Conservation (phyloP, 2,888 invertebrate genomes). For the Craniophora ligustri region DNA sequence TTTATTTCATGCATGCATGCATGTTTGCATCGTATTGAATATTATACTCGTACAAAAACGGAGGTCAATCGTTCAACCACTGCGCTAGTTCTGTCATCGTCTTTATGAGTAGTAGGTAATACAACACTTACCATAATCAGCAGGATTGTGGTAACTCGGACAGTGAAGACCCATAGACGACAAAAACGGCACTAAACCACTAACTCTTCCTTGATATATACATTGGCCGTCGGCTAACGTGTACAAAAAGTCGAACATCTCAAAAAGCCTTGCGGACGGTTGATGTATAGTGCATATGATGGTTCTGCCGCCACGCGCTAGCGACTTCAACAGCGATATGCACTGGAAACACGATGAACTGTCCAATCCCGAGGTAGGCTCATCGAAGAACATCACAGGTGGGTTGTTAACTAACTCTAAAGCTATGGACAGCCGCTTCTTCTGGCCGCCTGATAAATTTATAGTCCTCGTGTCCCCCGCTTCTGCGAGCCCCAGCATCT, state of each 20-base stretch:
- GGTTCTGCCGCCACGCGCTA: conserved; percentile 96
- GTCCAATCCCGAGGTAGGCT: conserved; percentile 97
- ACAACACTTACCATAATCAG: conserved; percentile 94
- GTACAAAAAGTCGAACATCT: conserved; percentile 98
- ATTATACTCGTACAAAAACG: too few relatives aligned
- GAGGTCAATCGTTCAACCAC: too few relatives aligned
- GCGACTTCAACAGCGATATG: conserved; percentile 95
- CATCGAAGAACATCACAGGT: conserved; percentile 99
- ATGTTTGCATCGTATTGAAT: too few relatives aligned
- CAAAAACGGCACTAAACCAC: conserved; percentile 95
- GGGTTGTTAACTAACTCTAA: conserved; percentile 98
- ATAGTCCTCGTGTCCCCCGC: conserved; percentile 93
- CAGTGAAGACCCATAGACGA: conserved; percentile 95
- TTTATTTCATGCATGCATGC: too few relatives aligned
- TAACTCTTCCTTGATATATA: conserved; percentile 96
- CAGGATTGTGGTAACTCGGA: conserved; percentile 98
- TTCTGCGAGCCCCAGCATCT: conserved; percentile 94
- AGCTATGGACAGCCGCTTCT: conserved; percentile 96
- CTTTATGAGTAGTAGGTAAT: neutral
- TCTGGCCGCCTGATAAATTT: conserved; percentile 96
- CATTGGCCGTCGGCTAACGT: conserved; percentile 97
- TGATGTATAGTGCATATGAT: conserved; percentile 99
- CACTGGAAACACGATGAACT: conserved; percentile 98
- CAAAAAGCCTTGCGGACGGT: conserved; percentile 97
- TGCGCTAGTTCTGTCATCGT: too few relatives aligned